Percentiles rank a stretch among this genome's conserved stretches.
phyloP scores from a whole-genome alignment of 1,140 invertebrate genomes.

The Patella vulgata region DNA sequence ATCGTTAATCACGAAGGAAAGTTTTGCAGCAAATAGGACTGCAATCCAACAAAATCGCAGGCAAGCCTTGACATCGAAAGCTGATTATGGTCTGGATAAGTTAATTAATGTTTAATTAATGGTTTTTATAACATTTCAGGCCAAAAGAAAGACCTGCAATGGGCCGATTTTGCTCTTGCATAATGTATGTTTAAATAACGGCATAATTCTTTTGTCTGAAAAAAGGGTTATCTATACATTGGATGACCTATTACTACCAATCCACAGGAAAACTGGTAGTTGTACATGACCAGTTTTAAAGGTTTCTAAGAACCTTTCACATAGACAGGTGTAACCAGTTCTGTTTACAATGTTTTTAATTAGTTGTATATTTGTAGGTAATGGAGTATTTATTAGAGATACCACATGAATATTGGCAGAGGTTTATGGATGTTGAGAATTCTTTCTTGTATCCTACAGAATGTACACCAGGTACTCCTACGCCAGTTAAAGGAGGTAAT shows the following conservation, averaged over 20 bases:
- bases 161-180: no score
- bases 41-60: neutral
- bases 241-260: neutral
- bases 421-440: constrained; percentile 67
- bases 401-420: constrained; percentile 75
- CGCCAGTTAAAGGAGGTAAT: constrained; percentile 17
- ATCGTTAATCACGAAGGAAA: no score
- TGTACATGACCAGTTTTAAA: no score
- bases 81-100: no score
- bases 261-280: no score
- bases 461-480: constrained; percentile 29
- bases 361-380: constrained; percentile 70
- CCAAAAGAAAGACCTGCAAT: no score
- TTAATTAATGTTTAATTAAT: no score
- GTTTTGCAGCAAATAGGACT: neutral
- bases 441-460: constrained; percentile 37
- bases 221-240: neutral
- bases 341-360: no score
- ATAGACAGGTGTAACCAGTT: no score
- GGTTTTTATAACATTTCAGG: no score
- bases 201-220: neutral
- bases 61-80: neutral
- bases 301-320: no score
- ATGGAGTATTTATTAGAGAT: constrained; percentile 76
- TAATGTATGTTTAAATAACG: no score